A percentile compares a stretch with the other conserved stretches of the same genome.
Conservation (phyloP, 1,140 invertebrate species). For the Dermatophagoides farinae region DNA sequence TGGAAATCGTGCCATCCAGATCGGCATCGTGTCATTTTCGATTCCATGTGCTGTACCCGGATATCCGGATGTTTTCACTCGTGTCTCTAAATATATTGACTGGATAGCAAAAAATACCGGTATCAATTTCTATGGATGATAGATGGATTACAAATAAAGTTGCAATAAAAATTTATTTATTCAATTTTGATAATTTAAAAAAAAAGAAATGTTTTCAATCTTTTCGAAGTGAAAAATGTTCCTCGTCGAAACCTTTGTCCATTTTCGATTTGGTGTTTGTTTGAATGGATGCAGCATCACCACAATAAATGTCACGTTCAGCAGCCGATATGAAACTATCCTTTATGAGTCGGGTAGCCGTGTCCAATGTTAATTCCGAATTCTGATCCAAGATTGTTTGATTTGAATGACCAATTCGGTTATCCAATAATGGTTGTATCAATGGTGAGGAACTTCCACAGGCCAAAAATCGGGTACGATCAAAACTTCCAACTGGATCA, state of each 20-base stretch:
- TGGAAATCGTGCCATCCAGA: slow-evolving; percentile 25
- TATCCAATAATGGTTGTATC: slow-evolving; percentile 64
- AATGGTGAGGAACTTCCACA: slow-evolving; percentile 59
- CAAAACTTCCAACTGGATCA: slow-evolving; percentile 50
- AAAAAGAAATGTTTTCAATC: slow-evolving; percentile 20
- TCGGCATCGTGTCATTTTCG: slow-evolving; percentile 42
- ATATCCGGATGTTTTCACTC: slow-evolving; percentile 35
- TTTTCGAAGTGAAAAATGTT: slow-evolving; percentile 20
- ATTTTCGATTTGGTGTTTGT: slow-evolving; percentile 77
- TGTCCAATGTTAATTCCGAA: slow-evolving; percentile 40
- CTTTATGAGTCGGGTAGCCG: slow-evolving; percentile 60
- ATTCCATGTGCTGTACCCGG: slow-evolving; percentile 42
- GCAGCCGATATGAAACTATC: slow-evolving; percentile 92
- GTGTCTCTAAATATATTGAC: slow-evolving; percentile 13
- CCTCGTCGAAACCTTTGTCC: slow-evolving; percentile 48
- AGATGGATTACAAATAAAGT: neutral
- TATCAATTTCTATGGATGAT: neutral
- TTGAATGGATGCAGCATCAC: slow-evolving; percentile 69
- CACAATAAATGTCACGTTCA: slow-evolving; percentile 90
- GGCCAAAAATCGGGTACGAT: slow-evolving; percentile 52
- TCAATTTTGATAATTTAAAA: neutral
- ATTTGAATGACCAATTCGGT: slow-evolving; percentile 76
- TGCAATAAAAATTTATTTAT: neutral
- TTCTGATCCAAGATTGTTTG: slow-evolving; percentile 30
- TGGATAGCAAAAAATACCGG: slow-evolving; percentile 14